Evolutionary conservation across 2,797 vertebrate genomes (phyloP), one percentile per base, ranked within the genome.

Genomic region (Peromyscus melanophrys): DNA sequence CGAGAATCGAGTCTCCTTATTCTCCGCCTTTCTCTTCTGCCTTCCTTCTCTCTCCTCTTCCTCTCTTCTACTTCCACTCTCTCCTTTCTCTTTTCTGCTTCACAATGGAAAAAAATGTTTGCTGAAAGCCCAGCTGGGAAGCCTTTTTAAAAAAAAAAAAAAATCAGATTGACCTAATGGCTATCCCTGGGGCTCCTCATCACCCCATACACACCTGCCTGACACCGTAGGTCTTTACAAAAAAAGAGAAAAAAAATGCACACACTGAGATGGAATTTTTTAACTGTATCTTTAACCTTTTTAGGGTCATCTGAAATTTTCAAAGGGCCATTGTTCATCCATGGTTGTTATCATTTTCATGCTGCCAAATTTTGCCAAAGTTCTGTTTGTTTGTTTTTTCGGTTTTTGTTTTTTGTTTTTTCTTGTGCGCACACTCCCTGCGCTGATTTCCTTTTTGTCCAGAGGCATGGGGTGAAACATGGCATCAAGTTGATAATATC

Each of bases 321-420:
- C 95, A 97, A 98, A 98, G 97, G 98, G 98, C 98, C 98, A 97
- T 98, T 95, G 49, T 95, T 97, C 52, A 76, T 98, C 97, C 90
- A 37, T 96, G 97, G 97, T 97, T 96, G 96, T 98, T 97, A 97
- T 96, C 97, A 92, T 98, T 98, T 99, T 98, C 98, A 98, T 81
- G 99, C 99, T 99, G 99, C 99, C 99, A 99, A 99, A 99, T 98
- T 99, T 99, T 99, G 99, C 99, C 99, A 99, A 99, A 99, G 96
- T 49, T n/a, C 82, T 11, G 97, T 98, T 96, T 97, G 52, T 52
- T 52, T 49, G 49, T 49, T 49, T 52, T 3, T 98, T 43, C 4
- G 43, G 98, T 98, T 84, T 97, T 93, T 98, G 4, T 6, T 69
- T 40, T 83, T 63, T 61, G 49, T 17, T 67, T 67, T 27, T 23